These are phyloP conservation scores for Drosophila colorata DNA, from an alignment of 2,888 invertebrate species.

Conservation along the genomic window DNA sequence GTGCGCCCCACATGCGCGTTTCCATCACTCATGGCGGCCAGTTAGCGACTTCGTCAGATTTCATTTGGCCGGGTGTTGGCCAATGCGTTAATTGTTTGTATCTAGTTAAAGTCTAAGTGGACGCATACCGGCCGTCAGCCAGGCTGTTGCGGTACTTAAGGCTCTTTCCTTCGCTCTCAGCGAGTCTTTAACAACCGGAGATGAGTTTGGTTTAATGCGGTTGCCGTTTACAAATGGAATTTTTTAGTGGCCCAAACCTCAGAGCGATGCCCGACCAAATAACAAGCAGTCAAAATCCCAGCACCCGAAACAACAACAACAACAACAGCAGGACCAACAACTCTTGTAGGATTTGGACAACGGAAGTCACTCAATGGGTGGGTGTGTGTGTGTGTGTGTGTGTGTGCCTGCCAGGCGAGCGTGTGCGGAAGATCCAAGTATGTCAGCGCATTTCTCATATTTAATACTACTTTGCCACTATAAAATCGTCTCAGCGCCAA, in stretches of 20 bases:
- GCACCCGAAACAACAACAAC: conserved; percentile 22
- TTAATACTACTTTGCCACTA: conserved; percentile 40
- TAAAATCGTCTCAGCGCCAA: conserved; percentile 23
- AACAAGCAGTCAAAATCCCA: conserved; percentile 46
- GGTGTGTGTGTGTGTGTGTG: conserved; percentile 13
- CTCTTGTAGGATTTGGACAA: conserved; percentile 60
- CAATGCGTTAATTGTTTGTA: conserved; percentile 63
- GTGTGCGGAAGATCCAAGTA: conserved; percentile 41
- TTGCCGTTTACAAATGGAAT: conserved; percentile 79
- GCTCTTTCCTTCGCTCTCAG: conserved; percentile 50
- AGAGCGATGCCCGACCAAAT: conserved; percentile 7
- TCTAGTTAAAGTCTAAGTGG: conserved; percentile 52
- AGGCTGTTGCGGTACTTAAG: conserved; percentile 37
- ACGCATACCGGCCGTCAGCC: conserved; percentile 17
- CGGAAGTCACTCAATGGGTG: conserved; percentile 59
- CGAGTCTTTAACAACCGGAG: conserved; percentile 79
- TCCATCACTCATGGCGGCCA: conserved; percentile 45
- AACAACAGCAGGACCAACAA: conserved; percentile 8
- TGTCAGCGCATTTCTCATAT: conserved; percentile 60
- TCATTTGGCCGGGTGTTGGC: conserved; percentile 60
- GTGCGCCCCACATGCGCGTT: conserved; percentile 22
- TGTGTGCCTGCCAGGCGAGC: background rate
- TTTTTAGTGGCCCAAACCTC: conserved; percentile 70
- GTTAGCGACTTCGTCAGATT: conserved; percentile 68
- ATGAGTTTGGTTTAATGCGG: conserved; percentile 80